A percentile compares a stretch with the other conserved stretches of the same genome.
phyloP scores from a whole-genome alignment of 1,140 invertebrate genomes.

The Pantala flavescens region DNA sequence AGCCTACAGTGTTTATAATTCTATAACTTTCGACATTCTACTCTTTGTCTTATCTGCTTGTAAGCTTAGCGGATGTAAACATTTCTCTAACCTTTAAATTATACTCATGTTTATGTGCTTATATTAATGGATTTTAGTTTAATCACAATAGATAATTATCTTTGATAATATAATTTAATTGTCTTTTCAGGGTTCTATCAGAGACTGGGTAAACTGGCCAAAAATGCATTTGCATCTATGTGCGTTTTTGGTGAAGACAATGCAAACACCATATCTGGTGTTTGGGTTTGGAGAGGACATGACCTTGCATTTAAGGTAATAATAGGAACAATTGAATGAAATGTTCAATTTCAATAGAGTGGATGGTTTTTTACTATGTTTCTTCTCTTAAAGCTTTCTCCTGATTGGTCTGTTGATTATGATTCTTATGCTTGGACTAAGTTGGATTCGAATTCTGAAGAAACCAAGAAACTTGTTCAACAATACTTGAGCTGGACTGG shows the following conservation, averaged over 20 bases:
- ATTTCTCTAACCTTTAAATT: too few relatives aligned
- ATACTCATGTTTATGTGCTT: too few relatives aligned
- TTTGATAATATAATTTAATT: slow-evolving; percentile 10
- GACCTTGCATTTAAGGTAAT: slow-evolving; percentile 80
- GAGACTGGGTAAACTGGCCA: slow-evolving; percentile 94
- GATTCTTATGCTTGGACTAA: slow-evolving; percentile 96
- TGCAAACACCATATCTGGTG: slow-evolving; percentile 85
- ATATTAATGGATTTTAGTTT: too few relatives aligned
- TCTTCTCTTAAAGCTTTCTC: slow-evolving; percentile 52
- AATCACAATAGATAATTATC: too few relatives aligned
- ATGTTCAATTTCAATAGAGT: neutral
- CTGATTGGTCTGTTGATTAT: slow-evolving; percentile 95
- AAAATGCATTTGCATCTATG: slow-evolving; percentile 88
- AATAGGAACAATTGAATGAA: slow-evolving; percentile 18
- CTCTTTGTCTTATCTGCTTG: too few relatives aligned
- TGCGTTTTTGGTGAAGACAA: slow-evolving; percentile 89
- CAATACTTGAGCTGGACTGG: slow-evolving; percentile 92
- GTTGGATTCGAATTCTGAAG: slow-evolving; percentile 66
- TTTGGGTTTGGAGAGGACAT: slow-evolving; percentile 96
- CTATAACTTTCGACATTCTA: too few relatives aligned
- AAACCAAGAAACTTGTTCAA: slow-evolving; percentile 82
- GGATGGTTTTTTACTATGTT: neutral
- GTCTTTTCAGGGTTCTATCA: slow-evolving; percentile 79
- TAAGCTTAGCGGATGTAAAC: too few relatives aligned
- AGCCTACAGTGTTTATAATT: too few relatives aligned